A percentile compares a stretch with the other conserved stretches of the same genome.
These are phyloP conservation scores for Ptychadena robeensis DNA, from an alignment of 2,797 vertebrate species.

Conservation along the genomic window DNA sequence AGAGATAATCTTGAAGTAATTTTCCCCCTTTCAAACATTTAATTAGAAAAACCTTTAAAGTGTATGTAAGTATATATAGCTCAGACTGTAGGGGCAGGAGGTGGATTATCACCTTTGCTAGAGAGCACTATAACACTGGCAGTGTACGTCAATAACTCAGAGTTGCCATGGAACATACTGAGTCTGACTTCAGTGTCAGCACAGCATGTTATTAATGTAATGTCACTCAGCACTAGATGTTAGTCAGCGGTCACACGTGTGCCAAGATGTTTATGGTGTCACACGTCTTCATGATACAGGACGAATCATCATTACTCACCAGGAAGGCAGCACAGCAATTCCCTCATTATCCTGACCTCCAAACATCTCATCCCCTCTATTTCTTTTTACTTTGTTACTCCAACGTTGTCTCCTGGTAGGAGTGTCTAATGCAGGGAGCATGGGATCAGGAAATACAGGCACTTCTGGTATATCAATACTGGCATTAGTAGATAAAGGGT, in stretches of 20 bases:
- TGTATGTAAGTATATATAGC: background rate
- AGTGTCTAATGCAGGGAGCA: background rate
- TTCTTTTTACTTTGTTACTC: conserved; percentile 4
- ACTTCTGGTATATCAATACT: background rate
- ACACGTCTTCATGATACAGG: background rate
- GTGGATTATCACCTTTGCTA: background rate
- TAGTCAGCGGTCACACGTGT: background rate
- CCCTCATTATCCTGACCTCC: background rate
- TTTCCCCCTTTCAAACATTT: background rate
- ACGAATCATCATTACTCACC: conserved; percentile 26
- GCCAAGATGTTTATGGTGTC: background rate
- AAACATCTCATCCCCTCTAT: background rate
- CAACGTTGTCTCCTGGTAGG: conserved; percentile 34
- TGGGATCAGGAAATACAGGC: background rate
- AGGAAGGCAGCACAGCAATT: background rate
- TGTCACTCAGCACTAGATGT: background rate
- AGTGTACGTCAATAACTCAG: background rate
- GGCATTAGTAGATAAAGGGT: background rate
- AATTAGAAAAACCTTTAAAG: background rate
- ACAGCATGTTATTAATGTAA: background rate
- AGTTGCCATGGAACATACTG: background rate
- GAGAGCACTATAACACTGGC: background rate
- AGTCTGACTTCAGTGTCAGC: background rate
- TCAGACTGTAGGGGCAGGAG: background rate
- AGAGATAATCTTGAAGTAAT: background rate